phyloP scores from a whole-genome alignment of 2,113 vertebrate species.

The Cephalopholis sonnerati region DNA sequence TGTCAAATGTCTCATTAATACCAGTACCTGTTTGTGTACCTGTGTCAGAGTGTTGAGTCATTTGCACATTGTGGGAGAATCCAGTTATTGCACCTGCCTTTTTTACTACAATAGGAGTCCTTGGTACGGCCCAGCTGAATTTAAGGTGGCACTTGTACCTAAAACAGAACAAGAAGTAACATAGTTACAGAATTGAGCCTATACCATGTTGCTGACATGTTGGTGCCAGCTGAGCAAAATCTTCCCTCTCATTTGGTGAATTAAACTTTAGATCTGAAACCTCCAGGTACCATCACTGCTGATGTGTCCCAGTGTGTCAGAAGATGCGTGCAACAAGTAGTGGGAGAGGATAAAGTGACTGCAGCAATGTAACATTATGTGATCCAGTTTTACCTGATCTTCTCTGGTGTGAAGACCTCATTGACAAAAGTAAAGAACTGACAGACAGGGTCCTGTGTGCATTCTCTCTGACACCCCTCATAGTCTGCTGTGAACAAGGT shows the following conservation, averaged over 20 bases:
- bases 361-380: conserved; percentile 33
- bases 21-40: conserved; percentile 21
- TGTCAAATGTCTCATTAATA: too few relatives aligned
- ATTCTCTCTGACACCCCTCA: conserved; percentile 74
- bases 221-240: neutral
- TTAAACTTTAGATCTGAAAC: neutral
- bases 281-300: too few relatives aligned
- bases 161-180: neutral
- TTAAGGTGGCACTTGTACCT: conserved; percentile 78
- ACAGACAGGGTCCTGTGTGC: conserved; percentile 74
- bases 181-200: too few relatives aligned
- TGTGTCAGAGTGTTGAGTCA: neutral
- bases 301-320: too few relatives aligned
- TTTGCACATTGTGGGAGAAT: conserved; percentile 53
- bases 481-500: conserved; percentile 40
- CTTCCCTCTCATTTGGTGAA: neutral
- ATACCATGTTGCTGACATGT: neutral
- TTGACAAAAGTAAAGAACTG: conserved; percentile 74
- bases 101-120: conserved; percentile 16
- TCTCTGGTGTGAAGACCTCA: rapidly evolving
- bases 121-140: conserved; percentile 61
- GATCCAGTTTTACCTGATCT: conserved; percentile 20
- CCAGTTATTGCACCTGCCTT: conserved; percentile 50
- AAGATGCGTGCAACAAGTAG: neutral
- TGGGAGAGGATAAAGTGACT: too few relatives aligned